Evolutionary conservation across 2,797 vertebrate species (phyloP).

Genomic region (Trachurus trachurus): DNA sequence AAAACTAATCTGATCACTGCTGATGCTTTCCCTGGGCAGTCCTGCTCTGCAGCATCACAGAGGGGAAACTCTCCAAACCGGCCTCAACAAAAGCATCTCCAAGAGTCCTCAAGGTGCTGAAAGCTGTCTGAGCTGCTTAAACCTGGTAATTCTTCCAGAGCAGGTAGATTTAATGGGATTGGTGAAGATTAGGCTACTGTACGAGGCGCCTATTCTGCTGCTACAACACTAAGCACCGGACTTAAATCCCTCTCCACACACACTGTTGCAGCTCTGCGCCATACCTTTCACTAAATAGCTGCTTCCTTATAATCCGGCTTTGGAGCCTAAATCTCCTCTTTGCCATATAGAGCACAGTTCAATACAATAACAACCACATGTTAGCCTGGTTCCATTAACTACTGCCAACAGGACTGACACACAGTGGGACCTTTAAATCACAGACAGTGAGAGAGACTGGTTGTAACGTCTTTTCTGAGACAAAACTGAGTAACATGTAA

Average conservation of each 20-base stretch:
- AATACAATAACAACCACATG: slow-evolving; percentile 22
- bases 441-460: background rate
- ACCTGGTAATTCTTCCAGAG: slow-evolving; percentile 73
- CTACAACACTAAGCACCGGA: slow-evolving; percentile 59
- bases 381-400: slow-evolving; percentile 4
- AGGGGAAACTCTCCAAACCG: slow-evolving; percentile 48
- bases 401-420: slow-evolving; percentile 13
- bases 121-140: slow-evolving; percentile 76
- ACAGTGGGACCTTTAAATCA: slow-evolving; percentile 1
- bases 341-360: slow-evolving; percentile 48
- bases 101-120: slow-evolving; percentile 60
- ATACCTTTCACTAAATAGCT: slow-evolving; percentile 71
- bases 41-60: slow-evolving; percentile 20
- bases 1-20: slow-evolving; percentile 16
- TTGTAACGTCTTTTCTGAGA: background rate
- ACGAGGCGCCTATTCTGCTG: slow-evolving; percentile 64
- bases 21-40: slow-evolving; percentile 18
- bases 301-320: slow-evolving; percentile 72
- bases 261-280: slow-evolving; percentile 53
- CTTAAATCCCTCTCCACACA: slow-evolving; percentile 73
- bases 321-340: slow-evolving; percentile 63
- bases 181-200: slow-evolving; percentile 80
- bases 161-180: slow-evolving; percentile 83
- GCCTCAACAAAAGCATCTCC: slow-evolving; percentile 64
- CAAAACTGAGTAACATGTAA: background rate